Evolutionary conservation across 2,797 vertebrate species (phyloP).

Genomic region (Labroides dimidiatus): DNA sequence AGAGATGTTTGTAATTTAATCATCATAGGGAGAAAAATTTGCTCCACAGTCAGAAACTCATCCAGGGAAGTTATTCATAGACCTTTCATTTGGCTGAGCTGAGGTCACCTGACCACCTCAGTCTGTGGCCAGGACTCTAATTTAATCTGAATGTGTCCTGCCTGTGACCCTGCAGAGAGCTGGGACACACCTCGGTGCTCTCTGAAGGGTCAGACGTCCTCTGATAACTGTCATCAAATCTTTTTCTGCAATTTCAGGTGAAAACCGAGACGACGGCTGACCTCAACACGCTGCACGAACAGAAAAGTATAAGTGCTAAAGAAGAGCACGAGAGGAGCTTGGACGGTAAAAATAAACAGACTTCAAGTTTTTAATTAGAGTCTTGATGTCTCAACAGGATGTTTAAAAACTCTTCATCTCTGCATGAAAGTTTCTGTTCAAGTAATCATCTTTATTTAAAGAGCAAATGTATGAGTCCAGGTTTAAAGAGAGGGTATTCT

Average conservation of each 20-base stretch:
- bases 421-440: not conserved
- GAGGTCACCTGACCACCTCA: not conserved
- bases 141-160: not conserved
- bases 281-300: conserved; percentile 79
- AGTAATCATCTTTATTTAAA: not conserved
- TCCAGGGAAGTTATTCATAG: conserved; percentile 12
- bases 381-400: too few relatives aligned
- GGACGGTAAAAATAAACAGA: conserved; percentile 77
- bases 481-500: too few relatives aligned
- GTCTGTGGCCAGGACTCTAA: not conserved
- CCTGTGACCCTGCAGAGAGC: not conserved
- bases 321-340: conserved; percentile 72
- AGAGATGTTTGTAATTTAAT: not conserved
- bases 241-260: conserved; percentile 76
- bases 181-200: not conserved
- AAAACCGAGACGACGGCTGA: conserved; percentile 81
- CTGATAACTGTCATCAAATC: too few relatives aligned
- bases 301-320: conserved; percentile 69
- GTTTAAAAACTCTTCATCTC: not conserved
- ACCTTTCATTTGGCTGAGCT: not conserved
- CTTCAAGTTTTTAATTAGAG: too few relatives aligned
- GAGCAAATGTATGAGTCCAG: not conserved
- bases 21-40: not conserved
- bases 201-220: too few relatives aligned
- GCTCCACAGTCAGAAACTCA: not conserved